These are phyloP conservation scores for Spinus olivaceus DNA, from an alignment of 2,797 vertebrate species.

Conservation along the genomic window DNA sequence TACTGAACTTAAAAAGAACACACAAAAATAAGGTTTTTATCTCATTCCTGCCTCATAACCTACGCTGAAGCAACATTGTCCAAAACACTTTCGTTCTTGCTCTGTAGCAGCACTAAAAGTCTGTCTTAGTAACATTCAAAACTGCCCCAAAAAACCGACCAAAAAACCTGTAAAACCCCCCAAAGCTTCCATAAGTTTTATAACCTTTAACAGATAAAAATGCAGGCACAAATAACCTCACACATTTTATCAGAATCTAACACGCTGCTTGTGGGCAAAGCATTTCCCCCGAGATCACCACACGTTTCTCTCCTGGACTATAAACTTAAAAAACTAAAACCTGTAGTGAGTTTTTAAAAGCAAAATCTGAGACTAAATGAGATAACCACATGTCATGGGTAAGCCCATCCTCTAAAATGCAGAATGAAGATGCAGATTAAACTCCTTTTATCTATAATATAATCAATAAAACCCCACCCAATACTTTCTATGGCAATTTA, in stretches of 20 bases:
- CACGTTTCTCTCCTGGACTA: not conserved
- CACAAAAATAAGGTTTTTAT: not conserved
- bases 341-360: not conserved
- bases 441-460: accelerated
- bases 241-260: not conserved
- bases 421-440: not conserved
- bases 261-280: not conserved
- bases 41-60: not conserved
- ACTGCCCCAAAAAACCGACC: not conserved
- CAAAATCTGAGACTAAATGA: not conserved
- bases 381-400: accelerated
- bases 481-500: not conserved
- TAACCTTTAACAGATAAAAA: not conserved
- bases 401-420: not conserved
- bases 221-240: not conserved
- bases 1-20: not conserved
- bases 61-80: not conserved
- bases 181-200: not conserved
- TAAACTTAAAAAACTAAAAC: not conserved
- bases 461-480: not conserved
- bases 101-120: not conserved
- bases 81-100: not conserved
- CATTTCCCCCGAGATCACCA: too few species aligned
- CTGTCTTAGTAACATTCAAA: not conserved
- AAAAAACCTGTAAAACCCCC: accelerated